Evolutionary conservation across 2,113 vertebrate species (phyloP).

Genomic region (Notiomystis cincta): DNA sequence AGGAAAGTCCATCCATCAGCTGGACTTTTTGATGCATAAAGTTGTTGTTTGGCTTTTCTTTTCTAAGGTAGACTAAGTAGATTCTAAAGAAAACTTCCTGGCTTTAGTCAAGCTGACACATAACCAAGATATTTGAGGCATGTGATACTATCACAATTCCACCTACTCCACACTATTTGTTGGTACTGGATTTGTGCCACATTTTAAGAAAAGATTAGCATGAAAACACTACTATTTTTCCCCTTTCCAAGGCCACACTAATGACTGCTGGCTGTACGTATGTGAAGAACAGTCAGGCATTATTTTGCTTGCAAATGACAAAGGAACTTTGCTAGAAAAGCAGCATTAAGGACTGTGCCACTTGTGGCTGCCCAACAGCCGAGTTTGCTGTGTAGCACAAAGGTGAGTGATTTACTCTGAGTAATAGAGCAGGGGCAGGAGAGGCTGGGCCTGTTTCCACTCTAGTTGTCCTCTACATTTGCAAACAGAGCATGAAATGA

Average conservation of each 20-base stretch:
- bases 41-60: neutral
- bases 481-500: neutral
- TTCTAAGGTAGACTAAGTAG: neutral
- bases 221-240: neutral
- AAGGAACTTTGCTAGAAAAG: neutral
- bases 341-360: neutral
- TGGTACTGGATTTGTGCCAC: neutral
- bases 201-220: neutral
- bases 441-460: neutral
- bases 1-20: neutral
- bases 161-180: neutral
- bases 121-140: neutral
- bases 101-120: neutral
- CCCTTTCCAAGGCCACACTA: neutral
- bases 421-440: neutral
- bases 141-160: neutral
- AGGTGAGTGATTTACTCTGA: neutral
- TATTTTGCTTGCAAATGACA: neutral
- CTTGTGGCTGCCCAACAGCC: fast-evolving
- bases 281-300: neutral
- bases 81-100: neutral
- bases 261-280: neutral
- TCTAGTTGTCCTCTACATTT: neutral
- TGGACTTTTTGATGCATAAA: neutral
- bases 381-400: fast-evolving